phyloP scores from a whole-genome alignment of 2,888 invertebrate genomes.

The Eupsilia transversa region DNA sequence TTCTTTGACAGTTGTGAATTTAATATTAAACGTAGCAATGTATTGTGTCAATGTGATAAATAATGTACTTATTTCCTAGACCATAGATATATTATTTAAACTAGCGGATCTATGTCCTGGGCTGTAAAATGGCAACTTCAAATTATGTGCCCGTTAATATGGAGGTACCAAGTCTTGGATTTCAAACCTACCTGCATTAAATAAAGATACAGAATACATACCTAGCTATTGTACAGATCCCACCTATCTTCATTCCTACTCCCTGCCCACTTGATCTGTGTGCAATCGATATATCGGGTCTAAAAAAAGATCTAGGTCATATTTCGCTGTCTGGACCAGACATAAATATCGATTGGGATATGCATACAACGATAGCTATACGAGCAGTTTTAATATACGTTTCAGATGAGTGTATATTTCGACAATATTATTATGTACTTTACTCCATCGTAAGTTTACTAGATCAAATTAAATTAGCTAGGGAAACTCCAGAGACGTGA shows the following conservation, averaged over 20 bases:
- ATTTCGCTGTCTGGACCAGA: slow-evolving; percentile 20
- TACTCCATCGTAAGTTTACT: neutral
- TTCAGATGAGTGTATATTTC: neutral
- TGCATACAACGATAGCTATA: neutral
- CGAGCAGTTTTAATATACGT: neutral
- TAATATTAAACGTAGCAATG: no score
- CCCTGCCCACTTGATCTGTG: slow-evolving; percentile 21
- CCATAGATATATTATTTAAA: no score
- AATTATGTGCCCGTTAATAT: neutral
- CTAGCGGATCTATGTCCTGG: no score
- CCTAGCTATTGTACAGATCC: neutral
- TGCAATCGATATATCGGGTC: slow-evolving; percentile 12
- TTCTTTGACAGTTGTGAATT: no score
- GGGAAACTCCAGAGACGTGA: no score
- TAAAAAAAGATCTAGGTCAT: slow-evolving; percentile 54
- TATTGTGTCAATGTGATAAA: no score
- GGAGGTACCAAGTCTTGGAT: no score
- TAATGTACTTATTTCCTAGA: no score
- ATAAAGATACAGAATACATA: neutral
- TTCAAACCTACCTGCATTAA: no score
- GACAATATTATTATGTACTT: neutral
- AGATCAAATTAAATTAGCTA: no score
- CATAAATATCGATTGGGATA: slow-evolving; percentile 38
- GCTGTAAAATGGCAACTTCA: neutral
- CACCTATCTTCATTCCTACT: neutral